These are phyloP conservation scores for Synergus japonicus DNA, from an alignment of 2,888 invertebrate species.

Conservation along the genomic window DNA sequence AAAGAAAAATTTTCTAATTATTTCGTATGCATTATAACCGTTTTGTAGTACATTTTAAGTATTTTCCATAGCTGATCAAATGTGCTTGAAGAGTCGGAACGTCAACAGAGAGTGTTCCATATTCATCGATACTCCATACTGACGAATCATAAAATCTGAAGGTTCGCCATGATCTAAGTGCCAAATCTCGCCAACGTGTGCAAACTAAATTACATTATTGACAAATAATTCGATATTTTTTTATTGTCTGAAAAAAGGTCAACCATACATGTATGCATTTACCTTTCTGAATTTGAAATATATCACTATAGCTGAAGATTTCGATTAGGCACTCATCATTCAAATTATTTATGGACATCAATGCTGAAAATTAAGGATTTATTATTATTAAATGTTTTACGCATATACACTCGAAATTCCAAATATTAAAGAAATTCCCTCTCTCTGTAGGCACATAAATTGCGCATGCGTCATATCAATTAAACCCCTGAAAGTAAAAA, in stretches of 20 bases:
- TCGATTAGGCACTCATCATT: background rate
- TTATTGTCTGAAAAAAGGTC: background rate
- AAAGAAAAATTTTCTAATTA: background rate
- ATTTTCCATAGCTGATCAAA: background rate
- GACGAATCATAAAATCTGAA: slow-evolving; percentile 3
- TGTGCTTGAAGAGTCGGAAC: background rate
- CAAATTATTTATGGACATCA: slow-evolving; percentile 2
- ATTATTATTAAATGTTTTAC: too few species aligned
- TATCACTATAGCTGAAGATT: background rate
- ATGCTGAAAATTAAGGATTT: background rate
- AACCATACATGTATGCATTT: background rate
- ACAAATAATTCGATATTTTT: background rate
- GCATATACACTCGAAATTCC: too few species aligned
- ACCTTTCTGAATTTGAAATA: background rate
- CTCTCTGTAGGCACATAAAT: too few species aligned
- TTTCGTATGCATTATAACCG: background rate
- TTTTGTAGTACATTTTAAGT: background rate
- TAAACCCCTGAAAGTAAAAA: too few species aligned
- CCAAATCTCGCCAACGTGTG: background rate
- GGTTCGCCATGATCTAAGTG: slow-evolving; percentile 2
- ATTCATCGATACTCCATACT: background rate
- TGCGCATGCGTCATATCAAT: too few species aligned
- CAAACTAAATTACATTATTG: background rate
- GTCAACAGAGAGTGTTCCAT: background rate
- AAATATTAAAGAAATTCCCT: too few species aligned